Conservation (phyloP, 2,888 invertebrate genomes). For the Phragmatobia fuliginosa region DNA sequence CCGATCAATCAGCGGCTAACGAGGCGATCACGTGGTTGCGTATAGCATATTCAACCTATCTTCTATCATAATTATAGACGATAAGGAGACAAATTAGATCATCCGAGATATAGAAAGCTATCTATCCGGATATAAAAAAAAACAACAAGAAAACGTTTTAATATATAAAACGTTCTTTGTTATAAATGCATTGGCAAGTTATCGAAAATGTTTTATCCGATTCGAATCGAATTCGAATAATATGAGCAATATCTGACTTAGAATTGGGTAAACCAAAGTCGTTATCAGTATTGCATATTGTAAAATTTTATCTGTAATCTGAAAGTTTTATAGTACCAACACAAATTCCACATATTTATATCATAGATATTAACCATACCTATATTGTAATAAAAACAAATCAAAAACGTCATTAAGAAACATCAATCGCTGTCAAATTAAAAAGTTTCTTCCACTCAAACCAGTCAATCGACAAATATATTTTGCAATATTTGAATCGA, state of each 20-base stretch:
- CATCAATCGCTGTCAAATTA: slow-evolving; percentile 54
- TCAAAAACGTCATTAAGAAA: slow-evolving; percentile 33
- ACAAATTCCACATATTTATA: slow-evolving; percentile 1
- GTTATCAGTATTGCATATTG: background rate
- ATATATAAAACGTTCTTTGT: background rate
- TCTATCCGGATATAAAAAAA: background rate
- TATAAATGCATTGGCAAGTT: background rate
- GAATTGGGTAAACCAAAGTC: background rate
- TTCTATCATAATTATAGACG: slow-evolving; percentile 50
- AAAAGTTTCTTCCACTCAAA: slow-evolving; percentile 49
- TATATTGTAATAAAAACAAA: slow-evolving; percentile 7
- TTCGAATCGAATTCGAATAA: background rate
- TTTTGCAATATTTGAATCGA: slow-evolving; percentile 51
- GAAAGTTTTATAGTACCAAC: too few species aligned
- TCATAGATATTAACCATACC: background rate
- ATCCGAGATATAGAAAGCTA: slow-evolving; percentile 8
- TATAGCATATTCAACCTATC: slow-evolving; percentile 39
- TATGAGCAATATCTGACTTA: background rate
- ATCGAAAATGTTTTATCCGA: background rate
- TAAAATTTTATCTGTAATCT: background rate
- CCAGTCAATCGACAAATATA: slow-evolving; percentile 29
- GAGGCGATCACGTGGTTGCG: slow-evolving; percentile 74
- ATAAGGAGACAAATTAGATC: slow-evolving; percentile 47
- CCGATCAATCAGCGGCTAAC: slow-evolving; percentile 85
- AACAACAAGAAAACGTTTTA: background rate